These are phyloP conservation scores for Steinernema khuongi DNA, from an alignment of 1,140 invertebrate species.

Conservation along the genomic window DNA sequence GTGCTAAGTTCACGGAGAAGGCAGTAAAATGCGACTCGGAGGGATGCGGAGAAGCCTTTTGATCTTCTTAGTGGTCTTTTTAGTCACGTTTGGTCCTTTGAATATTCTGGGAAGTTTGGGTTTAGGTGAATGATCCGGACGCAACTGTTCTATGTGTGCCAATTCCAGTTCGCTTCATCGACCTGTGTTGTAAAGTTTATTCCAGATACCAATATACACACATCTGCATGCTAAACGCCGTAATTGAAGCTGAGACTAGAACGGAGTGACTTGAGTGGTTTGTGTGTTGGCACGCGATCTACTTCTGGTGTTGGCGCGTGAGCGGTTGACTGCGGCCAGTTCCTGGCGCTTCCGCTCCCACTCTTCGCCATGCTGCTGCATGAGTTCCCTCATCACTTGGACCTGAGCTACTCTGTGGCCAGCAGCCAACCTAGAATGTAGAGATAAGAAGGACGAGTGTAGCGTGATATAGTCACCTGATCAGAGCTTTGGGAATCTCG, in stretches of 20 bases:
- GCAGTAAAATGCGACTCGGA: too few relatives aligned
- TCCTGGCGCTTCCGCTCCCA: conserved; percentile 6
- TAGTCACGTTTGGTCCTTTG: too few relatives aligned
- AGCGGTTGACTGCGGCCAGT: background rate
- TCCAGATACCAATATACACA: background rate
- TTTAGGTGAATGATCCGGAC: too few relatives aligned
- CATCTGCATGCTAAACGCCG: background rate
- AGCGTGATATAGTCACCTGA: conserved; percentile 36
- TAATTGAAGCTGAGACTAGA: background rate
- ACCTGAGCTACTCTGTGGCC: conserved; percentile 36
- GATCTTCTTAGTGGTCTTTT: too few relatives aligned
- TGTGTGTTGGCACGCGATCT: background rate
- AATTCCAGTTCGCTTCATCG: too few relatives aligned
- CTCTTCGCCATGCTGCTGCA: background rate
- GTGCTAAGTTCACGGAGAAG: too few relatives aligned
- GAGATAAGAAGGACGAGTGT: background rate
- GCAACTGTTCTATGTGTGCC: too few relatives aligned
- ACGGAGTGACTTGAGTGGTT: background rate
- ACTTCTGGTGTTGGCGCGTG: background rate
- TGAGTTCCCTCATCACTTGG: conserved; percentile 23
- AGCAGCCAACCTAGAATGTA: conserved; percentile 32
- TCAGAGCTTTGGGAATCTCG: conserved; percentile 45
- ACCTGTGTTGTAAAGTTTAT: too few relatives aligned
- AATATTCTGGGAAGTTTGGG: too few relatives aligned
- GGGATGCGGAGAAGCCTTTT: too few relatives aligned